phyloP scores from a whole-genome alignment of 2,888 invertebrate genomes.

The Ormyrus rosae region DNA sequence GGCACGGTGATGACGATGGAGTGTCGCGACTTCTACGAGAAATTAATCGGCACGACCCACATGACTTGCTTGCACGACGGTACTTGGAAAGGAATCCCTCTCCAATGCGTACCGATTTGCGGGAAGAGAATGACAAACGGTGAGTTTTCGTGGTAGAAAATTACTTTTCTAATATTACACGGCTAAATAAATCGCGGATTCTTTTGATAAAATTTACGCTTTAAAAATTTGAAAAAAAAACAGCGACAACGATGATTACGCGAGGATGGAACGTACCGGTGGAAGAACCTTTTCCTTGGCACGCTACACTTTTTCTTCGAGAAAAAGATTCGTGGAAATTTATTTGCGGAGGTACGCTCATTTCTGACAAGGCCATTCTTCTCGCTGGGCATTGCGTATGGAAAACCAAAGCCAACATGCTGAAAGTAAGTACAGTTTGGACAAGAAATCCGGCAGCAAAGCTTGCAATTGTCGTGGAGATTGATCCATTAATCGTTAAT shows the following conservation, averaged over 20 bases:
- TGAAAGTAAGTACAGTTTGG: slow-evolving; percentile 60
- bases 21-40: slow-evolving; percentile 72
- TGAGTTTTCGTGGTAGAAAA: neutral
- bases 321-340: slow-evolving; percentile 74
- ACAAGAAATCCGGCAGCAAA: no score
- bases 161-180: neutral
- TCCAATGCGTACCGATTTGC: slow-evolving; percentile 73
- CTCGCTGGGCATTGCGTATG: slow-evolving; percentile 77
- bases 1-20: slow-evolving; percentile 70
- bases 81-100: slow-evolving; percentile 72
- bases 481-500: no score
- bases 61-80: slow-evolving; percentile 73
- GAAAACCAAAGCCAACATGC: slow-evolving; percentile 67
- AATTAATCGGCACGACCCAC: slow-evolving; percentile 63
- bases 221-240: neutral
- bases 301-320: slow-evolving; percentile 77
- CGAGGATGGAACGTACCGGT: slow-evolving; percentile 71
- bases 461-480: no score
- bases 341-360: slow-evolving; percentile 79
- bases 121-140: slow-evolving; percentile 57
- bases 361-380: slow-evolving; percentile 75
- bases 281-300: slow-evolving; percentile 78
- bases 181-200: no score
- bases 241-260: slow-evolving; percentile 70
- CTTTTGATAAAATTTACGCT: no score